Conservation (phyloP, 2,797 vertebrate genomes). For the Melanotaenia trifasciata region DNA sequence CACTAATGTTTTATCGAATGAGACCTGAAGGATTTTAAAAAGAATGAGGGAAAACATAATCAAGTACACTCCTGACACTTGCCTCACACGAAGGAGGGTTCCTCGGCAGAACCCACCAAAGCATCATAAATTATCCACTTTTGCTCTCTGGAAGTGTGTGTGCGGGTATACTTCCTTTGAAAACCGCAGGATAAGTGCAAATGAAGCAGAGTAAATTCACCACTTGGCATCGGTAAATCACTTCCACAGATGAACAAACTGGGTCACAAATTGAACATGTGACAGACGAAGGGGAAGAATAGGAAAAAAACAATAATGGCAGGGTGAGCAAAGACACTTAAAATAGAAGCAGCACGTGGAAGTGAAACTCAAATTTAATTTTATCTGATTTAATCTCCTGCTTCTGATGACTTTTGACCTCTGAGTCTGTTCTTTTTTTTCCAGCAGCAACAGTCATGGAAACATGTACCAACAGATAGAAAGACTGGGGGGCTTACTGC, state of each 20-base stretch:
- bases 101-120: constrained; percentile 28
- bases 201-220: constrained; percentile 35
- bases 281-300: background rate
- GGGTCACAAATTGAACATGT: background rate
- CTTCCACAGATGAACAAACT: constrained; percentile 29
- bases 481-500: background rate
- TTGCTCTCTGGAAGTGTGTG: constrained; percentile 36
- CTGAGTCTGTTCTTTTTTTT: background rate
- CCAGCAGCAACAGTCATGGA: constrained; percentile 2
- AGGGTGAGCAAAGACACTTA: constrained; percentile 13
- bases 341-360: constrained; percentile 52
- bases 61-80: constrained; percentile 45
- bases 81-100: constrained; percentile 18
- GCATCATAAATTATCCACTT: constrained; percentile 54
- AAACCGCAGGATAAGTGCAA: constrained; percentile 42
- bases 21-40: constrained; percentile 49
- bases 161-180: constrained; percentile 25
- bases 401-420: constrained; percentile 33
- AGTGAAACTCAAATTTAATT: constrained; percentile 55
- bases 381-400: constrained; percentile 46
- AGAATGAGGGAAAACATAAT: constrained; percentile 34
- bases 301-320: background rate
- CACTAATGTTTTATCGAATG: constrained; percentile 59
- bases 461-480: constrained; percentile 6
- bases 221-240: constrained; percentile 32